phyloP scores from a whole-genome alignment of 1,140 invertebrate species.

The Lepidostoma basale region DNA sequence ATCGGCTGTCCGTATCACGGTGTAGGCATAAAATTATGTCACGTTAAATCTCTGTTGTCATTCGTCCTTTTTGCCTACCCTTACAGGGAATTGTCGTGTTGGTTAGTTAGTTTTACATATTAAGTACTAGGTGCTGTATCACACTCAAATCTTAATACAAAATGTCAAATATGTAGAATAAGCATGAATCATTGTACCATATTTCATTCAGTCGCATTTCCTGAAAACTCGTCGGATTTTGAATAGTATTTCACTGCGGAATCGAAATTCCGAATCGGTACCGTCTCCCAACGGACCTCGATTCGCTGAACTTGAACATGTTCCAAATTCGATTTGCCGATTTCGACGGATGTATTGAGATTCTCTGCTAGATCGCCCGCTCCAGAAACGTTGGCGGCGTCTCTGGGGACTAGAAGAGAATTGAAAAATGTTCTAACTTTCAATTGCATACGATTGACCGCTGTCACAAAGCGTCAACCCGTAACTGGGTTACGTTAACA shows the following conservation, averaged over 20 bases:
- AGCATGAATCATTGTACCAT: no score
- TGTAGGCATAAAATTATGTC: no score
- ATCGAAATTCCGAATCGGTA: neutral
- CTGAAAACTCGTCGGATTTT: neutral
- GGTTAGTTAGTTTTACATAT: no score
- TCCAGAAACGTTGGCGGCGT: neutral
- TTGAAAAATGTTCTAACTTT: neutral
- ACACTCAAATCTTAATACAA: no score
- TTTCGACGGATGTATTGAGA: neutral
- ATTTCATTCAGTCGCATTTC: no score
- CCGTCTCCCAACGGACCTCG: neutral
- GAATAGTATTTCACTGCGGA: conserved; percentile 2
- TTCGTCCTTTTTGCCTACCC: no score
- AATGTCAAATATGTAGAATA: no score
- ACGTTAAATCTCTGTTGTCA: no score
- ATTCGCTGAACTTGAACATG: conserved; percentile 12
- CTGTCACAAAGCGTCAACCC: neutral
- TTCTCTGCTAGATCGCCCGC: neutral
- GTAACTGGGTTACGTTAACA: no score
- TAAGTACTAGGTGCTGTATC: no score
- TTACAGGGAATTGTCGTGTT: no score
- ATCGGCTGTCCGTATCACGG: no score
- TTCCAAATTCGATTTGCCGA: conserved; percentile 11
- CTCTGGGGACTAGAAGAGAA: neutral
- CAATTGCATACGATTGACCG: neutral